Evolutionary conservation across 2,888 invertebrate species (phyloP), one percentile per base, ranked within the genome.

Genomic region (Meteorus cinctellus): DNA sequence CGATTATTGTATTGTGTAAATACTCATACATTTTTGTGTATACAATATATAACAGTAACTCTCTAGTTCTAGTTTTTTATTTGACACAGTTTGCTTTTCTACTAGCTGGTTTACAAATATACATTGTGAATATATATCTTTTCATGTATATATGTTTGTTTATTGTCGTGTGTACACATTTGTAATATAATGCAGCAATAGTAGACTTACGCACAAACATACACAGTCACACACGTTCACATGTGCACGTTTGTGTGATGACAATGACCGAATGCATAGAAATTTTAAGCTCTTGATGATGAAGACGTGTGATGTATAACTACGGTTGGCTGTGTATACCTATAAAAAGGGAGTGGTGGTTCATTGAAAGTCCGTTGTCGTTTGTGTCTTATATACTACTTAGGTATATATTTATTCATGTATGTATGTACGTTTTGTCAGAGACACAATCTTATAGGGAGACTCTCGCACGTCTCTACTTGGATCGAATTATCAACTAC

Each of bases 301-400:
- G 29, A 69, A 69, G 69, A 69, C 16, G 55, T 55, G 55, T n/a
- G 19, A 19, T 55, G 55, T 19, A 55, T 19, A 19, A 19, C 2
- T n/a, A 55, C n/a, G 19, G n/a, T 55, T 19, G n/a, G 19, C 19
- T 24, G 55, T 55, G n/a, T 55, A 19, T 55, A 55, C 19, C 55
- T 55, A 55, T 55, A 34, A 69, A 34, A 69, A 69, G 29, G 62
- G 63, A 24, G 72, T 63, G 29, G 45, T 36, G 72, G 63, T 72
- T 72, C 72, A 72, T 72, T 72, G 63, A 72, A 45, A 72, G 72
- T 72, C 72, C n/a, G 63, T 45, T 72, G 72, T 72, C 72, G 63
- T 72, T 55, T 55, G 55, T 19, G 19, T 55, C 55, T 55, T 55
- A 55, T 55, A 19, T 55, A 19, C 55, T 48, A 48, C 48, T 16